These are phyloP conservation scores for Cybosia mesomella DNA, from an alignment of 2,888 invertebrate genomes.

Conservation along the genomic window DNA sequence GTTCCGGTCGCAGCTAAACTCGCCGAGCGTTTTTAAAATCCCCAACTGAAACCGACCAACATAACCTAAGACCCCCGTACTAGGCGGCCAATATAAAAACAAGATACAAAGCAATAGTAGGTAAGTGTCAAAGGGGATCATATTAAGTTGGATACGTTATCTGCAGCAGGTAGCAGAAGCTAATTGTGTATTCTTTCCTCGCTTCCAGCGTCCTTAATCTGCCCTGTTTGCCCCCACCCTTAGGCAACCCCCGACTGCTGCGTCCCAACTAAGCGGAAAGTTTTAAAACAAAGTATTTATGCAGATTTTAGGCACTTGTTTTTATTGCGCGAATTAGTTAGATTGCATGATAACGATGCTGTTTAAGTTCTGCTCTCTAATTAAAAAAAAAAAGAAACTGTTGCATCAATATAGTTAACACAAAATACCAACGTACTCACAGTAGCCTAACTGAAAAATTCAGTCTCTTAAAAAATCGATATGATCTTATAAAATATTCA, in stretches of 20 bases:
- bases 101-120: constrained; percentile 39
- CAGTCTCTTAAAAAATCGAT: background rate
- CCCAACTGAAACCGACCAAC: constrained; percentile 73
- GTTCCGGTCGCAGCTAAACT: constrained; percentile 82
- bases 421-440: background rate
- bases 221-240: constrained; percentile 72
- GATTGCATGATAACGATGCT: constrained; percentile 62
- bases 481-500: background rate
- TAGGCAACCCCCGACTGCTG: constrained; percentile 60
- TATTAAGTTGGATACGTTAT: constrained; percentile 76
- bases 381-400: constrained; percentile 41
- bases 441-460: background rate
- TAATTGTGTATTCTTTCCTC: constrained; percentile 87
- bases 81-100: constrained; percentile 54
- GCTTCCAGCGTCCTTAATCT: constrained; percentile 84
- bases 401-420: constrained; percentile 15
- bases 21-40: constrained; percentile 81
- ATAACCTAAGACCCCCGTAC: constrained; percentile 60
- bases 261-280: constrained; percentile 83
- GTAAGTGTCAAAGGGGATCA: constrained; percentile 63
- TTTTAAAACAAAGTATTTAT: constrained; percentile 79
- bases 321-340: constrained; percentile 68
- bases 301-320: constrained; percentile 70
- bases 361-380: constrained; percentile 53
- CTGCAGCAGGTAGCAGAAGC: constrained; percentile 84